Base-by-base conservation (phyloP, 2,797 vertebrate genomes). In the Cyprinodon diabolis region DNA sequence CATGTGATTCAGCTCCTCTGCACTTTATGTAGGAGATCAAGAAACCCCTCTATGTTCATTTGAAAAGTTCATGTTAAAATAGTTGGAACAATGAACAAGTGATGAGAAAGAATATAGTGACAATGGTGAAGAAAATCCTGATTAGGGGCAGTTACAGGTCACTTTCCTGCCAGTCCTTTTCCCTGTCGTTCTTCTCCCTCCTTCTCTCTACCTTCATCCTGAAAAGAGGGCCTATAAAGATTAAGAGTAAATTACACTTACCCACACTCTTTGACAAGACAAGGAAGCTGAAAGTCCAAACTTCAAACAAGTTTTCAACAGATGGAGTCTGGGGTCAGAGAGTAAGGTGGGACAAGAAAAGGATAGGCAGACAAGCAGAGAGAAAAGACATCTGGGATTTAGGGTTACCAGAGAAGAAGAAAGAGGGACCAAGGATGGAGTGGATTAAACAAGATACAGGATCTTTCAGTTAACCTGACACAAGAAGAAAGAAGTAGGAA, bases 191-290 rank as follows among this genome's bases (percentile, higher is more conserved):
- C 4, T 48, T 71, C 52, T 40, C 55, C 52, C 54, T 57, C 58
- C 75, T 35, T 3, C 25, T 56, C 49, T 37, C 35, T 71, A 37
- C 57, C 70, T 72, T 74, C 35, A 7, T 84, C 72, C 25, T 14
- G 71, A 87, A 76, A 90, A 79, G 72, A 87, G 60, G 51, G 89
- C 89, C 93, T 91, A 89, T 93, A 92, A 83, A 91, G 92, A 94
- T 94, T 91, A 93, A 83, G 86, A 85, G 89, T 72, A 93, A 93
- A 92, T 93, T 91, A 92, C 87, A 92, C 83, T 11, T 19, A 87
- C 79, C 74, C 71, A 79, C 79, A 89, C 82, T 85, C 80, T 81
- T 79, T 79, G 86, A 87, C 90, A 86, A 90, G 91, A 89, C 77
- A 71, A 76, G 79, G 78, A 84, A 89, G 88, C 82, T 72, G 71